Conservation (phyloP, 2,797 vertebrate genomes). For the Odontamblyopus lacepedii region DNA sequence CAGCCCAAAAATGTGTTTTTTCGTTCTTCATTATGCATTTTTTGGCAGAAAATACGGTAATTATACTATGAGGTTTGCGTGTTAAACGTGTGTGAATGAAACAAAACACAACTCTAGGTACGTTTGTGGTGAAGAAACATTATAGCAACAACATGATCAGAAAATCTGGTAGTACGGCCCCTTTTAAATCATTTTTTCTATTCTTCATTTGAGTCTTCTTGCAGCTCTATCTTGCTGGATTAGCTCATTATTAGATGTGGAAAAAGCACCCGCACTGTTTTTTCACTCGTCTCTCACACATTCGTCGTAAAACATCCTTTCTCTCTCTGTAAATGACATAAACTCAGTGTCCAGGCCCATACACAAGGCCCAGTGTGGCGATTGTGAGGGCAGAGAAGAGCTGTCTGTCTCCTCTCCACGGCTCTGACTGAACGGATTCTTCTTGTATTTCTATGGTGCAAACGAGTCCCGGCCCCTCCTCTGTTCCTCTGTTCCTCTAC, state of each 20-base stretch:
- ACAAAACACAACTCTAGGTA: too few relatives aligned
- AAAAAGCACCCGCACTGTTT: not conserved
- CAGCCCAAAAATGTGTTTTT: too few relatives aligned
- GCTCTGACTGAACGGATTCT: constrained; percentile 74
- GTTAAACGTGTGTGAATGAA: too few relatives aligned
- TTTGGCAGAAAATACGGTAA: too few relatives aligned
- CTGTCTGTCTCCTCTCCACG: constrained; percentile 74
- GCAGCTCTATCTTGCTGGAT: not conserved
- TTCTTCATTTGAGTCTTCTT: too few relatives aligned
- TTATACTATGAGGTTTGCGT: too few relatives aligned
- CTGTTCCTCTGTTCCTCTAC: constrained; percentile 43
- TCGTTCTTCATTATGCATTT: too few relatives aligned
- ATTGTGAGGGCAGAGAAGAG: constrained; percentile 69
- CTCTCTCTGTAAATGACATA: constrained; percentile 46
- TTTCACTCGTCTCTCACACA: not conserved
- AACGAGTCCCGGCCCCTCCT: constrained; percentile 62
- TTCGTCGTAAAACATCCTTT: constrained; percentile 13
- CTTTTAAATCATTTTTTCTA: too few relatives aligned
- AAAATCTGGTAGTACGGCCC: too few relatives aligned
- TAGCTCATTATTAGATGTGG: not conserved
- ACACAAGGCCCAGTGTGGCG: constrained; percentile 68
- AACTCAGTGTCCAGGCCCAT: constrained; percentile 54
- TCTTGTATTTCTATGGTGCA: constrained; percentile 74
- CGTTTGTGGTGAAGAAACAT: too few relatives aligned
- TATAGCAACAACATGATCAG: too few relatives aligned